phyloP scores from a whole-genome alignment of 2,888 invertebrate species.

The Pristionchus exspectatus region DNA sequence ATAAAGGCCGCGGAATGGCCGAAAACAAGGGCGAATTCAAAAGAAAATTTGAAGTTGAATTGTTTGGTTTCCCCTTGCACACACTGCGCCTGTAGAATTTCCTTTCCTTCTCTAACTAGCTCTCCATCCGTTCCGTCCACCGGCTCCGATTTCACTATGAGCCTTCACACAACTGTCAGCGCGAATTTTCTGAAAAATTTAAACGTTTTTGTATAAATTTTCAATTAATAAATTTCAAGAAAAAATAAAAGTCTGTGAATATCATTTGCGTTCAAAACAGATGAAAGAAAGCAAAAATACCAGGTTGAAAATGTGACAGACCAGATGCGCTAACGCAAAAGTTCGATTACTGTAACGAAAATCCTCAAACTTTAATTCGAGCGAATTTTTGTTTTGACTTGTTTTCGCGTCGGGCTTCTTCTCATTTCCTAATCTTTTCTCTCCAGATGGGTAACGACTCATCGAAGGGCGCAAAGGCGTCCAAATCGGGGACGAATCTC shows the following conservation, averaged over 20 bases:
- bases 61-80: background rate
- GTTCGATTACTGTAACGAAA: background rate
- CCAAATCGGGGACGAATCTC: background rate
- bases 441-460: slow-evolving; percentile 50
- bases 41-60: background rate
- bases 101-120: background rate
- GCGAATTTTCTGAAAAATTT: background rate
- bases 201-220: background rate
- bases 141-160: background rate
- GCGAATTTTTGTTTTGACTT: background rate
- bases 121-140: background rate
- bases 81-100: background rate
- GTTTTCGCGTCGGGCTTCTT: background rate
- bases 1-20: background rate
- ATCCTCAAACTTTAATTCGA: background rate
- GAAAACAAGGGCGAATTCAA: background rate
- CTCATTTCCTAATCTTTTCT: background rate
- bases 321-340: background rate
- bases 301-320: background rate
- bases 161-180: background rate
- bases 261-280: background rate
- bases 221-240: background rate
- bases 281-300: background rate
- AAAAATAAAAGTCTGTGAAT: background rate
- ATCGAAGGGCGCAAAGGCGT: slow-evolving; percentile 49